Percentiles rank a stretch among this genome's conserved stretches.
Evolutionary conservation across 2,113 vertebrate genomes (phyloP).

Genomic region (Amblyopsis rosae): DNA sequence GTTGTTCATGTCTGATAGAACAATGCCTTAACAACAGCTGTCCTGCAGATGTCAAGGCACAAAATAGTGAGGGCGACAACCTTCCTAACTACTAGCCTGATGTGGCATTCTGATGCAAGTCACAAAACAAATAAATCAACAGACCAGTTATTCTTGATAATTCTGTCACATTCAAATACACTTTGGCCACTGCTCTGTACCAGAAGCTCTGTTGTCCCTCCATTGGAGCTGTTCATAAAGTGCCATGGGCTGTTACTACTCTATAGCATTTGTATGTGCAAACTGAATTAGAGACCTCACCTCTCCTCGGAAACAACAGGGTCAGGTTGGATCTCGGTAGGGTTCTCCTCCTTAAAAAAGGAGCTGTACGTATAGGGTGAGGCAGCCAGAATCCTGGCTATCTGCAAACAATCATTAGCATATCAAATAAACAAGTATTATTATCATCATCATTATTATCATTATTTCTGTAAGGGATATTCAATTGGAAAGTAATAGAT

Average conservation of each 20-base stretch:
- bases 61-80: constrained; percentile 28
- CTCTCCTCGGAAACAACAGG: constrained; percentile 61
- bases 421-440: not conserved
- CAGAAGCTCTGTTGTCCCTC: no score
- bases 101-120: not conserved
- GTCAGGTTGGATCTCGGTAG: constrained; percentile 72
- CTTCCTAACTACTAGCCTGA: not conserved
- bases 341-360: constrained; percentile 68
- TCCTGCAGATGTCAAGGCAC: constrained; percentile 19
- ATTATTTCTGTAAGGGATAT: not conserved
- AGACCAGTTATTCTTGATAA: not conserved
- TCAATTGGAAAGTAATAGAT: not conserved
- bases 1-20: constrained; percentile 59
- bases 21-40: constrained; percentile 46
- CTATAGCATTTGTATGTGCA: not conserved
- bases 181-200: no score
- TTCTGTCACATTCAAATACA: no score
- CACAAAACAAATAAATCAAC: not conserved
- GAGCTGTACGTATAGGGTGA: constrained; percentile 28
- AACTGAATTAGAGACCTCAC: constrained; percentile 63
- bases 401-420: constrained; percentile 38
- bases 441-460: not conserved
- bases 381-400: constrained; percentile 59
- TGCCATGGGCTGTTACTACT: not conserved
- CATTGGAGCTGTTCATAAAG: no score